phyloP scores from a whole-genome alignment of 2,113 vertebrate species.

The Hemiscyllium ocellatum region DNA sequence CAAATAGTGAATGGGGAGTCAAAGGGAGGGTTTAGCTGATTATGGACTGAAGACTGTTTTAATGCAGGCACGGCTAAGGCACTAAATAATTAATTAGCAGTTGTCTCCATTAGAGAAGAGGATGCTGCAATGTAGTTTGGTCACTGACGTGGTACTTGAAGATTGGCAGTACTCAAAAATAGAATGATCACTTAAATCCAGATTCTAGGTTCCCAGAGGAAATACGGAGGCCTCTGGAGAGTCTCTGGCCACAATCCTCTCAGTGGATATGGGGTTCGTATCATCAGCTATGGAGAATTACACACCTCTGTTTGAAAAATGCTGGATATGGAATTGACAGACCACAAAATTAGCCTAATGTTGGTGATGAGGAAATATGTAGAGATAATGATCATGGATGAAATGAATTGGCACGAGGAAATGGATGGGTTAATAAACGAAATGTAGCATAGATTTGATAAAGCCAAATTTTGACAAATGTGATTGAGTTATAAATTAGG shows the following conservation, averaged over 20 bases:
- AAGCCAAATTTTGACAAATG: neutral
- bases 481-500: neutral
- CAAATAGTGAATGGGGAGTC: neutral
- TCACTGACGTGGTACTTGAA: neutral
- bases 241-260: neutral
- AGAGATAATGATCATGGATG: neutral
- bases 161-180: neutral
- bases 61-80: neutral
- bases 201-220: neutral
- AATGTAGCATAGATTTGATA: too few relatives aligned
- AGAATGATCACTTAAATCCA: neutral
- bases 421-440: too few relatives aligned
- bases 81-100: neutral
- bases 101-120: neutral
- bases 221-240: neutral
- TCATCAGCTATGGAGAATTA: neutral
- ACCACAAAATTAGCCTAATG: neutral
- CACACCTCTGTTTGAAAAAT: neutral
- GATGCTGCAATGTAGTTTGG: neutral
- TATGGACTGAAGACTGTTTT: neutral
- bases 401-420: too few relatives aligned
- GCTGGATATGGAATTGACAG: neutral
- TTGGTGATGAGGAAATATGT: neutral
- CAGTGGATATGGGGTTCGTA: too few relatives aligned
- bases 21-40: neutral